Evolutionary conservation across 1,140 invertebrate species (phyloP).

Genomic region (Papilio xuthus): DNA sequence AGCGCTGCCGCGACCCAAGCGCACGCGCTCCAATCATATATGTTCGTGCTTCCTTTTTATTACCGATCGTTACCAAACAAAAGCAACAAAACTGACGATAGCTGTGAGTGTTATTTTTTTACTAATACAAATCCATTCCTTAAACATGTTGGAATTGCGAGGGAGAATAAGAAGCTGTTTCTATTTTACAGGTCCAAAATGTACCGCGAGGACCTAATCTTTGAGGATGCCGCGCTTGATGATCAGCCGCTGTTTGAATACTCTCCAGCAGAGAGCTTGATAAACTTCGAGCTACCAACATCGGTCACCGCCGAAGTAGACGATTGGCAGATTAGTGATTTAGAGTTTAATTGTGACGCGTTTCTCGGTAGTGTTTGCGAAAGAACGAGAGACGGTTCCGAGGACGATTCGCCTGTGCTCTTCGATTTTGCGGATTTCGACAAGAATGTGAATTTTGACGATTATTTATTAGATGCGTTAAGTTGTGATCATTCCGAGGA

Average conservation of each 20-base stretch:
- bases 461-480: conserved; percentile 66
- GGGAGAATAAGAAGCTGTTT: conserved; percentile 9
- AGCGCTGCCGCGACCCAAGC: neutral
- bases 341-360: conserved; percentile 68
- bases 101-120: conserved; percentile 16
- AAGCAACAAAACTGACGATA: conserved; percentile 39
- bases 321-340: conserved; percentile 67
- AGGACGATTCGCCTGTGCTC: conserved; percentile 53
- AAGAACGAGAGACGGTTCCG: conserved; percentile 56
- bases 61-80: conserved; percentile 16
- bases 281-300: conserved; percentile 72
- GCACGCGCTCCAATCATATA: conserved; percentile 34
- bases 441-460: conserved; percentile 66
- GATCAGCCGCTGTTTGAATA: conserved; percentile 70
- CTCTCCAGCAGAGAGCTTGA: conserved; percentile 73
- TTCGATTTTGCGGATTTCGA: conserved; percentile 73
- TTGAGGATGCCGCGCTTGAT: conserved; percentile 63
- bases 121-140: neutral
- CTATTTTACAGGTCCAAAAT: conserved; percentile 64
- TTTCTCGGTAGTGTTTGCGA: conserved; percentile 64
- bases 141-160: neutral
- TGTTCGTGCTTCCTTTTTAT: conserved; percentile 18
- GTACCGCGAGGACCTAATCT: conserved; percentile 60
- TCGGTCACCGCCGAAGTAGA: conserved; percentile 49
- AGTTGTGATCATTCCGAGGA: conserved; percentile 62